Evolutionary conservation across 1,140 invertebrate genomes (phyloP).

Genomic region (Lucilia sericata): DNA sequence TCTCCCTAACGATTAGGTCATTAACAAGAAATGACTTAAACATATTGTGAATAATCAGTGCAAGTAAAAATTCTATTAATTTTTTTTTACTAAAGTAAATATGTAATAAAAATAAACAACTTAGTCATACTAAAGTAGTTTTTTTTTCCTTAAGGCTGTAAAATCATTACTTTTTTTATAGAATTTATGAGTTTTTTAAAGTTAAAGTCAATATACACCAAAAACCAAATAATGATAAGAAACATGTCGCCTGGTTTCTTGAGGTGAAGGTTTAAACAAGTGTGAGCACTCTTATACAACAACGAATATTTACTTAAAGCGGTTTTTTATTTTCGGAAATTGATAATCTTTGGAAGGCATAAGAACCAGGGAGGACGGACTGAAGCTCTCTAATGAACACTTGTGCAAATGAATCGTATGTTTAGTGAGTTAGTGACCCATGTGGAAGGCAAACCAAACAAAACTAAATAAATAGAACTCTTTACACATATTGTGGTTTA

Average conservation of each 20-base stretch:
- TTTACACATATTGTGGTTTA: not conserved
- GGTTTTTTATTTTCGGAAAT: not conserved
- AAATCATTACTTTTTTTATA: not conserved
- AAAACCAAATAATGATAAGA: not conserved
- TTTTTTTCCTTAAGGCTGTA: not conserved
- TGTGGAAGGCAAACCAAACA: not conserved
- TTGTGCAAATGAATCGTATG: not conserved
- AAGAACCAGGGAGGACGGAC: not conserved
- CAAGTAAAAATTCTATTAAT: not conserved
- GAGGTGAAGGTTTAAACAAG: conserved; percentile 4
- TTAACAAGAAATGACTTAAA: conserved; percentile 3
- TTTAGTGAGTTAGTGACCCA: not conserved
- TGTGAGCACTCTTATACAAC: not conserved
- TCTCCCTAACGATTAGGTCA: not conserved
- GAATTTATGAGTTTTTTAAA: not conserved
- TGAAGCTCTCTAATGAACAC: conserved; percentile 8
- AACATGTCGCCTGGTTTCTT: conserved; percentile 12
- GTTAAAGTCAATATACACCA: not conserved
- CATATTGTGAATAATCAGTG: not conserved
- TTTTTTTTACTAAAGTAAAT: not conserved
- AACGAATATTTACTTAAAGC: not conserved
- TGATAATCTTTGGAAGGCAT: not conserved
- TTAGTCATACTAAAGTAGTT: not conserved
- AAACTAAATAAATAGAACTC: not conserved
- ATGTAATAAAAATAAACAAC: not conserved